phyloP scores from a whole-genome alignment of 2,113 vertebrate genomes.

The Agapornis roseicollis region DNA sequence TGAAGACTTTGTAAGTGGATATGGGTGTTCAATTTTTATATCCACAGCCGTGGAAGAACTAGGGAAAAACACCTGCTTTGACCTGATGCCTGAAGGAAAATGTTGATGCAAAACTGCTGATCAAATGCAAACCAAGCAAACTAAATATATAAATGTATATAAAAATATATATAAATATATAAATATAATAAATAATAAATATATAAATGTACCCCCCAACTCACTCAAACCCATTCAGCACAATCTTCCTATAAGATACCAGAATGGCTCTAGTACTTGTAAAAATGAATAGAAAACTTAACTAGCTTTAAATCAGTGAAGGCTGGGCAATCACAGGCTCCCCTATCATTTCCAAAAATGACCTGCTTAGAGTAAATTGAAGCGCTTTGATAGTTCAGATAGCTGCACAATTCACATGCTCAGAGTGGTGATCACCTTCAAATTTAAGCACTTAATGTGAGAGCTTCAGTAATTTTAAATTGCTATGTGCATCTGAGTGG shows the following conservation, averaged over 20 bases:
- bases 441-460: constrained; percentile 78
- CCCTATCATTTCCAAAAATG: constrained; percentile 72
- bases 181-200: too few relatives aligned
- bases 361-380: constrained; percentile 77
- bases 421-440: constrained; percentile 75
- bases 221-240: background rate
- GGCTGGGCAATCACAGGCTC: constrained; percentile 67
- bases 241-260: background rate
- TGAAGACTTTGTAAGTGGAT: constrained; percentile 6
- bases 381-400: constrained; percentile 64
- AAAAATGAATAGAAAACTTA: constrained; percentile 52
- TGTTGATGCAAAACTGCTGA: background rate
- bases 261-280: constrained; percentile 34
- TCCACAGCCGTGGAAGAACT: background rate
- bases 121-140: background rate
- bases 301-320: constrained; percentile 69
- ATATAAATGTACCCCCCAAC: background rate
- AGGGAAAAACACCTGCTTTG: background rate
- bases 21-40: constrained; percentile 8
- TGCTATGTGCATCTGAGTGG: constrained; percentile 66
- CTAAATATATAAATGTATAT: too few relatives aligned
- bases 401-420: constrained; percentile 65
- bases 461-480: constrained; percentile 80
- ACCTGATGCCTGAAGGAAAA: background rate
- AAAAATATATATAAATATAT: too few relatives aligned